These are phyloP conservation scores for Nanorana parkeri DNA, from an alignment of 2,113 vertebrate species.

Conservation along the genomic window DNA sequence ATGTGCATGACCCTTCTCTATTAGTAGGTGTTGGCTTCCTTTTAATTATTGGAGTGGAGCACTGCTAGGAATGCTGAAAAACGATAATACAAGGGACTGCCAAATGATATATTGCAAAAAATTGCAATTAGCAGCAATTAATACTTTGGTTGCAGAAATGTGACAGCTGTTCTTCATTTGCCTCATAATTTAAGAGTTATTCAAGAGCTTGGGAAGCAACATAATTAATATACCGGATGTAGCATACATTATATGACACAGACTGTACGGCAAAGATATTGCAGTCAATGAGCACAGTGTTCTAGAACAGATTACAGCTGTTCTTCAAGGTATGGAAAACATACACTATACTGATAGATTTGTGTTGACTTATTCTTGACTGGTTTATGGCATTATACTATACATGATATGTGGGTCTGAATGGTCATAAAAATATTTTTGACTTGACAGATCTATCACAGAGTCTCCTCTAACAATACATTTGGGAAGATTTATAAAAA, in stretches of 20 bases:
- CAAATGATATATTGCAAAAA: slow-evolving; percentile 32
- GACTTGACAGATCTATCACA: too few species aligned
- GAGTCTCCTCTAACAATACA: too few species aligned
- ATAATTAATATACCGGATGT: slow-evolving; percentile 44
- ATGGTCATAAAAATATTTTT: too few species aligned
- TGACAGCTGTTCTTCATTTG: slow-evolving; percentile 46
- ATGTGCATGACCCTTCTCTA: background rate
- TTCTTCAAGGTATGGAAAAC: background rate
- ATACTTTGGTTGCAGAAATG: slow-evolving; percentile 31
- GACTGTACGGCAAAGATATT: background rate
- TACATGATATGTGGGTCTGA: too few species aligned
- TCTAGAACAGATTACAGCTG: background rate
- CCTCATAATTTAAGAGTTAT: slow-evolving; percentile 29
- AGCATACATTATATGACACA: background rate
- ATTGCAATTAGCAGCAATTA: slow-evolving; percentile 53
- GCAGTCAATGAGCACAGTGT: background rate
- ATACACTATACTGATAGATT: too few species aligned
- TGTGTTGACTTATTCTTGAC: too few species aligned
- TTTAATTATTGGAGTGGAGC: slow-evolving; percentile 19
- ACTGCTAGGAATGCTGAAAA: slow-evolving; percentile 8
- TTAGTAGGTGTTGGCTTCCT: background rate
- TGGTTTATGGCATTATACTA: too few species aligned
- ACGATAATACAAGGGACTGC: slow-evolving; percentile 5
- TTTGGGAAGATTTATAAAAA: too few species aligned
- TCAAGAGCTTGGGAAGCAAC: background rate